A percentile compares a stretch with the other conserved stretches of the same genome.
Conservation (phyloP, 2,113 vertebrate genomes). For the Coptodon bakossiorum region DNA sequence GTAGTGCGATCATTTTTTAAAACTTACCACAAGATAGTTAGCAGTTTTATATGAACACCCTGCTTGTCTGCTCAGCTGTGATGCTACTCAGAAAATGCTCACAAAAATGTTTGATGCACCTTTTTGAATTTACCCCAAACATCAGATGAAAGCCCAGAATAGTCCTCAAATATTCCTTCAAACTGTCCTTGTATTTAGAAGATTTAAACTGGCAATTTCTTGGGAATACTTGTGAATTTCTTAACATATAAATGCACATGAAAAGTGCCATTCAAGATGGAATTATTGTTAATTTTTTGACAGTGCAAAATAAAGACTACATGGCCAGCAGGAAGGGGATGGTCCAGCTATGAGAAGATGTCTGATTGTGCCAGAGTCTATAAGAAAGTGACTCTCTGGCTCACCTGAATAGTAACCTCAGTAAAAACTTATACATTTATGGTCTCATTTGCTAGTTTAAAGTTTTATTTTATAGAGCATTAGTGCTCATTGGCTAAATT, state of each 20-base stretch:
- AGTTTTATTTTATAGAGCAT: background rate
- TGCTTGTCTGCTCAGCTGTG: background rate
- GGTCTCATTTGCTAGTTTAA: background rate
- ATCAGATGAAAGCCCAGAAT: background rate
- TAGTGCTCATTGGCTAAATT: background rate
- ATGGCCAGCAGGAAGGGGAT: background rate
- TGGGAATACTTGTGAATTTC: background rate
- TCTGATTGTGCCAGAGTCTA: background rate
- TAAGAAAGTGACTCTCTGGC: background rate
- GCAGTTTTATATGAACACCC: background rate
- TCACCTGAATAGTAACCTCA: background rate
- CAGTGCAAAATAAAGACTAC: background rate
- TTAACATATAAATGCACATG: background rate
- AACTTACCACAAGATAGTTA: background rate
- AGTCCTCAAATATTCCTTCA: background rate
- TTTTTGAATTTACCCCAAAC: too few species aligned
- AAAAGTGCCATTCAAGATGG: background rate
- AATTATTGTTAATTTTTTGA: background rate
- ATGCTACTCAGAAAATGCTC: background rate
- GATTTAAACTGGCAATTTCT: background rate
- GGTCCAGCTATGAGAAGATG: background rate
- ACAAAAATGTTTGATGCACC: background rate
- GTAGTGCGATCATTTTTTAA: fast-evolving
- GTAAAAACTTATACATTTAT: background rate
- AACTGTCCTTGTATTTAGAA: background rate